Percentiles rank a stretch among this genome's conserved stretches.
These are phyloP conservation scores for Drosophila seguyi DNA, from an alignment of 1,140 invertebrate genomes.

Conservation along the genomic window DNA sequence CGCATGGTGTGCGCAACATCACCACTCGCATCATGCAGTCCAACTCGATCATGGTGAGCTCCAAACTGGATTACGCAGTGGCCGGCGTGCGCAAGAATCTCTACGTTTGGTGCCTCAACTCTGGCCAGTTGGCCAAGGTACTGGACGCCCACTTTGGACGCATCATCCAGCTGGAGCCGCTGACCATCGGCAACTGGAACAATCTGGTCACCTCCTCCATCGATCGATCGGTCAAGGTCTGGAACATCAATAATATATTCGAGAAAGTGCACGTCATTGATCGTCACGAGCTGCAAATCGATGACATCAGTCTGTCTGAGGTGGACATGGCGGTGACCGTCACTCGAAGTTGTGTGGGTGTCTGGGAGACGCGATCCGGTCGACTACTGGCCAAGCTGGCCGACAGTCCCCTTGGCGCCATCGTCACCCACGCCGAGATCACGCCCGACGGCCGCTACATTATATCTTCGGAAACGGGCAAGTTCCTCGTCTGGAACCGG, in stretches of 20 bases:
- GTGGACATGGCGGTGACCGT: conserved; percentile 93
- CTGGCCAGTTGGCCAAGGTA: conserved; percentile 93
- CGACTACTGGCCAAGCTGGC: conserved; percentile 94
- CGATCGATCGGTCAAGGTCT: conserved; percentile 98
- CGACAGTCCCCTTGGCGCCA: conserved; percentile 96
- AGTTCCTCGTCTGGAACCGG: conserved; percentile 97
- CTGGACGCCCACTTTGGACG: conserved; percentile 98
- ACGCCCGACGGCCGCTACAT: conserved; percentile 94
- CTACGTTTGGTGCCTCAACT: conserved; percentile 96
- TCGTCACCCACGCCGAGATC: conserved; percentile 96
- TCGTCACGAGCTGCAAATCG: conserved; percentile 97
- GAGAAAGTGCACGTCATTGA: conserved; percentile 98
- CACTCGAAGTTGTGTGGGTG: conserved; percentile 96
- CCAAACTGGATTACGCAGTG: conserved; percentile 95
- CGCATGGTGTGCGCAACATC: conserved; percentile 96
- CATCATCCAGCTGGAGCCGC: conserved; percentile 95
- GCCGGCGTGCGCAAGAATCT: conserved; percentile 98
- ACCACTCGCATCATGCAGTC: conserved; percentile 94
- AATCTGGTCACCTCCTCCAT: conserved; percentile 98
- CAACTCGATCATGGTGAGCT: conserved; percentile 96
- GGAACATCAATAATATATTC: conserved; percentile 99
- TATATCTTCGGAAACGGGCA: conserved; percentile 96
- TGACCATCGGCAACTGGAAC: conserved; percentile 96
- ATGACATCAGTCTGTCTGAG: conserved; percentile 93
- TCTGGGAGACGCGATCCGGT: conserved; percentile 97